Conservation (phyloP, 1,140 invertebrate species). For the Drosophila truncata region DNA sequence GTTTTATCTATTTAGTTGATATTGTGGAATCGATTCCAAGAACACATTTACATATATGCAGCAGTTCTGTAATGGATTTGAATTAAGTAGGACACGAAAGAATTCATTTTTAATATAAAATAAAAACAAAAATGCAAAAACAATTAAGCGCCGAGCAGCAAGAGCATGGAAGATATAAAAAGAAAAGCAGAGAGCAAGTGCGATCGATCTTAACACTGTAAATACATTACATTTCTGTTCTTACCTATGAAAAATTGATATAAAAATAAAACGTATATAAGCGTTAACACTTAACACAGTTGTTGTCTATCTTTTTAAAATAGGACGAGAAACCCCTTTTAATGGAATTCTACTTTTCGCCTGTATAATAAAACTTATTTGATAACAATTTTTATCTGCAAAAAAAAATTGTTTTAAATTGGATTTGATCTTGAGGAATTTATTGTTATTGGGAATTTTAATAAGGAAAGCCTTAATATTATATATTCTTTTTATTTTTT, state of each 20-base stretch:
- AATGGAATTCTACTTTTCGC: conserved; percentile 23
- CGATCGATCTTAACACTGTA: conserved; percentile 48
- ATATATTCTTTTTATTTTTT: no score
- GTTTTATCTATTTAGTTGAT: conserved; percentile 60
- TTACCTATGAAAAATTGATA: conserved; percentile 73
- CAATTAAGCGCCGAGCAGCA: conserved; percentile 23
- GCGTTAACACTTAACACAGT: conserved; percentile 56
- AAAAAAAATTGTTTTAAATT: conserved; percentile 14
- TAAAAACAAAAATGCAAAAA: conserved; percentile 9
- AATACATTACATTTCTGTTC: conserved; percentile 75
- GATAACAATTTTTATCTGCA: conserved; percentile 17
- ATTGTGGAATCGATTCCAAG: conserved; percentile 36
- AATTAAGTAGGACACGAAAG: conserved; percentile 41
- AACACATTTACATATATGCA: conserved; percentile 31
- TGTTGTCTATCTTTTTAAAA: conserved; percentile 21
- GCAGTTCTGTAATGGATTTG: conserved; percentile 46
- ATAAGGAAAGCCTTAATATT: no score
- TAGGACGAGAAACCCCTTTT: conserved; percentile 2
- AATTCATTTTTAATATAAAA: conserved; percentile 32
- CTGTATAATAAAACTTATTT: conserved; percentile 36
- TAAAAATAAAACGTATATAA: conserved; percentile 80
- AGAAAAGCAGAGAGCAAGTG: no score
- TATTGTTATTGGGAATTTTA: no score
- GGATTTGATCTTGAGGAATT: neutral
- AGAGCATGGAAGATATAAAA: conserved; percentile 16